Percentiles rank a stretch among this genome's conserved stretches.
Evolutionary conservation across 2,113 vertebrate species (phyloP).

Genomic region (Ranitomeya imitator): DNA sequence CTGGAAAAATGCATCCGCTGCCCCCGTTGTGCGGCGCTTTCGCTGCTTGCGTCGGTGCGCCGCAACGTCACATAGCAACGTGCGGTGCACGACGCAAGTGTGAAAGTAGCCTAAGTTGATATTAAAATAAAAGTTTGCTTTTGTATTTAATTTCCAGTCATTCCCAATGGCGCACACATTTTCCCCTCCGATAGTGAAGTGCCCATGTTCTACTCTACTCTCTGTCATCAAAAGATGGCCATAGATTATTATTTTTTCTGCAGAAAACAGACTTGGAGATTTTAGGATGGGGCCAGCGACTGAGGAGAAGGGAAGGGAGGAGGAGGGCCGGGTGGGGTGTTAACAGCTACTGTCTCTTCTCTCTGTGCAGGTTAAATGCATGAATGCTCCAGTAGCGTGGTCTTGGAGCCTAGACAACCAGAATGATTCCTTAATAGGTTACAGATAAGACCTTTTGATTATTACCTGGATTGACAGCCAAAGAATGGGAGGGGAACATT

Average conservation of each 20-base stretch:
- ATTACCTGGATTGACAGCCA: constrained; percentile 81
- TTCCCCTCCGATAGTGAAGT: background rate
- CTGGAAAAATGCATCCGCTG: too few species aligned
- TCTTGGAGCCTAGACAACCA: constrained; percentile 64
- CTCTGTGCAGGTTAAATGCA: constrained; percentile 64
- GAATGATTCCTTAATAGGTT: constrained; percentile 64
- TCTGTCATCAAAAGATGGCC: background rate
- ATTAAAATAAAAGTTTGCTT: too few species aligned
- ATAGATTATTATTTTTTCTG: constrained; percentile 13
- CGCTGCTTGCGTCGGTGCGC: too few species aligned
- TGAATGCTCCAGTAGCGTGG: constrained; percentile 64
- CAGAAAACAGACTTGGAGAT: background rate
- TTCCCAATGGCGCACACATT: background rate
- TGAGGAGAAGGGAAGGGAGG: constrained; percentile 17
- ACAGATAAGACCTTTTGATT: constrained; percentile 76
- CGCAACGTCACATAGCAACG: too few species aligned
- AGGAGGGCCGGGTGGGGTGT: constrained; percentile 41
- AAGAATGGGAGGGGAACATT: constrained; percentile 74
- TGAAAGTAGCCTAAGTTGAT: too few species aligned
- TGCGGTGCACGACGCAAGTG: too few species aligned
- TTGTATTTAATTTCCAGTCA: background rate
- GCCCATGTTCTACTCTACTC: background rate
- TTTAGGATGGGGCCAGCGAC: constrained; percentile 28
- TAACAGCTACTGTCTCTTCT: constrained; percentile 58
- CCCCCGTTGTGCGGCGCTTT: too few species aligned